A percentile compares a stretch with the other conserved stretches of the same genome.
These are phyloP conservation scores for Caenorhabditis becei DNA, from an alignment of 2,888 invertebrate genomes.

Conservation along the genomic window DNA sequence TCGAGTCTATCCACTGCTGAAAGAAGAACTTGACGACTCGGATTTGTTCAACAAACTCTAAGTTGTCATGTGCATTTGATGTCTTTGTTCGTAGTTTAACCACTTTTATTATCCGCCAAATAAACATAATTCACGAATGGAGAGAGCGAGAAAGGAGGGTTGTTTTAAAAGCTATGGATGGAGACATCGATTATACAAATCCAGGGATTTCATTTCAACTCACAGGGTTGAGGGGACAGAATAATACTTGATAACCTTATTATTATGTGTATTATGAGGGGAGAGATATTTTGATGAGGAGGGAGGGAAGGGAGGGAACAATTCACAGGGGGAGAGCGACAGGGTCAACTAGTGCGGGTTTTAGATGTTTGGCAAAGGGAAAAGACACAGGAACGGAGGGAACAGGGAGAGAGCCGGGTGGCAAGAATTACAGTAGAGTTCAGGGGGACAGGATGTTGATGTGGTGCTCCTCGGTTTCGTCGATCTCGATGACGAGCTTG, in stretches of 20 bases:
- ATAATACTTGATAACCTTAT: conserved; percentile 45
- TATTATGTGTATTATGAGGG: conserved; percentile 48
- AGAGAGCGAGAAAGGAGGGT: conserved; percentile 39
- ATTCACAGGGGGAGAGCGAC: conserved; percentile 50
- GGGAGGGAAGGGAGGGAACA: not conserved
- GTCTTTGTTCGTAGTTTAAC: conserved; percentile 10
- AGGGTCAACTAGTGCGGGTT: conserved; percentile 23
- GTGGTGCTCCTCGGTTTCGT: conserved; percentile 44
- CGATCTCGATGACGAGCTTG: conserved; percentile 40
- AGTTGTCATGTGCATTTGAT: not conserved
- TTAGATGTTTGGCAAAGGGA: conserved; percentile 26
- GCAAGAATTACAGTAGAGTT: conserved; percentile 10
- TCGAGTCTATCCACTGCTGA: conserved; percentile 52
- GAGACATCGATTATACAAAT: conserved; percentile 39
- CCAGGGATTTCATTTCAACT: not conserved
- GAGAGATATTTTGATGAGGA: conserved; percentile 29
- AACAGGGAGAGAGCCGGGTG: not conserved
- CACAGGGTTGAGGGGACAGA: conserved; percentile 12
- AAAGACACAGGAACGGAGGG: conserved; percentile 36
- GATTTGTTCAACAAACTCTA: conserved; percentile 59
- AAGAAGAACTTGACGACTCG: conserved; percentile 50
- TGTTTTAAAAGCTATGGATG: conserved; percentile 44
- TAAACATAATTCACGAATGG: conserved; percentile 25
- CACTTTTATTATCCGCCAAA: conserved; percentile 54
- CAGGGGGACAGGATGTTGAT: conserved; percentile 56